Evolutionary conservation across 1,140 invertebrate species (phyloP), one percentile per base, ranked within the genome.

Genomic region (Caenorhabditis briggsae): DNA sequence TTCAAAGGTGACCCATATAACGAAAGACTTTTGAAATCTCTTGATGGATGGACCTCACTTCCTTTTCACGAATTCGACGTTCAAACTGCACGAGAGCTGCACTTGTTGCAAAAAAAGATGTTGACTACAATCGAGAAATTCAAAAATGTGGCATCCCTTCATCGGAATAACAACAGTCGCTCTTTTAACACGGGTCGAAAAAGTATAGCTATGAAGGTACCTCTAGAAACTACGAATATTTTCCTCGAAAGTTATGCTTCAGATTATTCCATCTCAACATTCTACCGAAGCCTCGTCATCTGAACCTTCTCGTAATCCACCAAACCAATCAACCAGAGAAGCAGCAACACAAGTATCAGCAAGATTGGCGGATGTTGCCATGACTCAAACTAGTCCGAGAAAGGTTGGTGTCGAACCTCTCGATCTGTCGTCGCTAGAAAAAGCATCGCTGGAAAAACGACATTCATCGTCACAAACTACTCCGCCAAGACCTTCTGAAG

Each of bases 381-480:
- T 23, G 70, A 78, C 70, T 20, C 70, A 78, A 23, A 78, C 70
- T 9, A 78, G 70, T 12, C 70, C 70, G 12, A 16, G 70, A 50
- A 50, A 8, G 23, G 46, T 78, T 50, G 70, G 46, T n/a, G 46
- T 78, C 1, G 70, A 78, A 25, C 70, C 33, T 2, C n/a, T 78
- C 2, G 70, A 78, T 50, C 46, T 78, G 18, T 78, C 70, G 5
- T 78, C 46, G 5, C 33, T 78, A 5, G 46, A 50, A 3, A 33
- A 33, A 33, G 53, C 70, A 9, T 78, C 46, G 5, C 33, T 78
- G 8, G 46, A 50, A 23, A 48, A 78, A 53, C 5, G 5, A 8
- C 50, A 78, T 11, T 46, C 70, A 18, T 78, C 43, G 12, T 78
- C 70, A 23, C 70, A 78, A 53, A 78, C 70, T 65, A 65, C 61